Percentiles rank a stretch among this genome's conserved stretches.
These are phyloP conservation scores for Chouioia cunea DNA, from an alignment of 2,888 invertebrate genomes.

Conservation along the genomic window DNA sequence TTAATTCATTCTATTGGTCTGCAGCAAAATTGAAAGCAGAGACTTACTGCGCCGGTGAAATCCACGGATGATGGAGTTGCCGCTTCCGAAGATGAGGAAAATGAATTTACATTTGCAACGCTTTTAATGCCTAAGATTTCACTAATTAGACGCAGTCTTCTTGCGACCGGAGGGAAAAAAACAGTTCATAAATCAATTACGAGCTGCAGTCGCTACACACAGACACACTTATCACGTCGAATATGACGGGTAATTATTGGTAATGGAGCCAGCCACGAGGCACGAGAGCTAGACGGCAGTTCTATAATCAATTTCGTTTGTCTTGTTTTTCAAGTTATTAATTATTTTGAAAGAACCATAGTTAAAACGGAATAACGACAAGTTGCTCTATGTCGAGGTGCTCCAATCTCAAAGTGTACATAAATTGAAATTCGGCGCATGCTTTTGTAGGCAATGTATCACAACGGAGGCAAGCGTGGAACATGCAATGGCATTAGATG, in stretches of 20 bases:
- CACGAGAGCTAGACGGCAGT: slow-evolving; percentile 5
- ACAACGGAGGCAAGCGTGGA: too few species aligned
- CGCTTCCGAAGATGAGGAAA: slow-evolving; percentile 24
- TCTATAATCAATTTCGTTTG: slow-evolving; percentile 38
- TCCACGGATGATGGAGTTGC: slow-evolving; percentile 4
- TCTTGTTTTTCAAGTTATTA: slow-evolving; percentile 12
- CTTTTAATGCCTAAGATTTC: slow-evolving; percentile 14
- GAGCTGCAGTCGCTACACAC: neutral
- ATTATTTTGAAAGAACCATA: slow-evolving; percentile 15
- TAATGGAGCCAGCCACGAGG: slow-evolving; percentile 25
- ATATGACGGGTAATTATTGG: slow-evolving; percentile 44
- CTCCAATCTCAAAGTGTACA: too few species aligned
- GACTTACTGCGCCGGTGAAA: slow-evolving; percentile 3
- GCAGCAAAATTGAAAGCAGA: neutral
- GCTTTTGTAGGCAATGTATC: too few species aligned
- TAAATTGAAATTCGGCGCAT: too few species aligned
- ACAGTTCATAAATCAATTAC: slow-evolving; percentile 36
- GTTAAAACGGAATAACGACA: slow-evolving; percentile 10
- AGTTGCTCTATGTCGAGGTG: too few species aligned
- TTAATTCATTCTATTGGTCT: neutral
- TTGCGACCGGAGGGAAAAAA: neutral
- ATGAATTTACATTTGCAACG: slow-evolving; percentile 12
- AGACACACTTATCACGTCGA: slow-evolving; percentile 42
- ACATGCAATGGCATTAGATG: too few species aligned
- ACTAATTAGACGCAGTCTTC: slow-evolving; percentile 36